phyloP scores from a whole-genome alignment of 1,140 invertebrate species.

The Diorhabda sublineata region DNA sequence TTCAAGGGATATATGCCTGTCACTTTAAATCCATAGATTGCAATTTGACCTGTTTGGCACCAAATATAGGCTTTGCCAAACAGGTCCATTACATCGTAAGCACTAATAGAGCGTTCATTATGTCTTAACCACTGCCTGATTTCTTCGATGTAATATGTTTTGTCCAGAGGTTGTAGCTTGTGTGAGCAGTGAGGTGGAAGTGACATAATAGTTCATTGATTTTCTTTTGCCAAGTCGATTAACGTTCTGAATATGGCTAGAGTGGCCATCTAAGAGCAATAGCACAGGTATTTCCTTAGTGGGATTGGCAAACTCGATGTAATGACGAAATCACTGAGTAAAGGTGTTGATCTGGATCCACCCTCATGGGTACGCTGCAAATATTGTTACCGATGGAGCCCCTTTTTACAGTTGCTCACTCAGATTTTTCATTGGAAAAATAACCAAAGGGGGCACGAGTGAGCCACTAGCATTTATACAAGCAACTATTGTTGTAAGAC shows the following conservation, averaged over 20 bases:
- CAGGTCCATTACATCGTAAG: background rate
- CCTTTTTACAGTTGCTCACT: conserved; percentile 30
- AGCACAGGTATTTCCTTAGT: conserved; percentile 28
- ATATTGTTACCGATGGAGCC: conserved; percentile 38
- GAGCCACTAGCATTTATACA: conserved; percentile 42
- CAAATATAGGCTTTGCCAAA: conserved; percentile 21
- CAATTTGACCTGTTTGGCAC: conserved; percentile 15
- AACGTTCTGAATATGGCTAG: conserved; percentile 14
- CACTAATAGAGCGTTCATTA: conserved; percentile 20
- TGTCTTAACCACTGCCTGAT: conserved; percentile 20
- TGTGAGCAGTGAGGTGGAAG: conserved; percentile 43
- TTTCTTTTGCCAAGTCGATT: conserved; percentile 32
- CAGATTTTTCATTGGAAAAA: conserved; percentile 43
- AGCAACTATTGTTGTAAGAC: conserved; percentile 35
- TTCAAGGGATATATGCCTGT: conserved; percentile 24
- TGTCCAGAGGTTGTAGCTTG: conserved; percentile 45
- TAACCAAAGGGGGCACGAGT: conserved; percentile 44
- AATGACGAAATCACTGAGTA: conserved; percentile 37
- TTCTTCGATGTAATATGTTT: conserved; percentile 31
- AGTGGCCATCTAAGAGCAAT: conserved; percentile 30
- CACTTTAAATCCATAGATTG: conserved; percentile 31
- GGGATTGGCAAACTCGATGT: conserved; percentile 26
- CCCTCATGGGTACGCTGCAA: conserved; percentile 39
- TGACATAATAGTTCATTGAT: conserved; percentile 30
- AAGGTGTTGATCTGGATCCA: conserved; percentile 32